Evolutionary conservation across 2,113 vertebrate species (phyloP).

Genomic region (Proteles cristata): DNA sequence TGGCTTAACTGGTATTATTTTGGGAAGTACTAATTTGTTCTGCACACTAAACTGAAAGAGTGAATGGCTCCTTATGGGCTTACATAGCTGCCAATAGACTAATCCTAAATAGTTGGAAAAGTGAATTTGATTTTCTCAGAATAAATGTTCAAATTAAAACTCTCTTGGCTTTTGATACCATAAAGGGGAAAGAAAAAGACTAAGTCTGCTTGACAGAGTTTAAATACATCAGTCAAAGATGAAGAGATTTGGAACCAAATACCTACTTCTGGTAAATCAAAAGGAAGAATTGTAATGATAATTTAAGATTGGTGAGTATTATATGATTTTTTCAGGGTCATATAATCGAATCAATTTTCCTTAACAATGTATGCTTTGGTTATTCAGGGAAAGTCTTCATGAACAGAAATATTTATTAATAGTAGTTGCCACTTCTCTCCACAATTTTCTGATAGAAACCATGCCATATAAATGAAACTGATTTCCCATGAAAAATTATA

Average conservation of each 20-base stretch:
- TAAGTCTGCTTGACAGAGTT: conserved; percentile 34
- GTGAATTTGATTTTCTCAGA: conserved; percentile 57
- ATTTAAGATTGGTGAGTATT: not conserved
- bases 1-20: conserved; percentile 75
- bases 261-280: not conserved
- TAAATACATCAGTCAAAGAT: conserved; percentile 22
- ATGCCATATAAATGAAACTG: not conserved
- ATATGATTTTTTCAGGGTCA: not conserved
- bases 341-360: not conserved
- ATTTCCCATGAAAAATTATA: not conserved
- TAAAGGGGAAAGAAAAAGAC: not conserved
- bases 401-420: not conserved
- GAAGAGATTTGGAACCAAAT: conserved; percentile 14
- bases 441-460: not conserved
- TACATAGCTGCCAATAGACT: conserved; percentile 54
- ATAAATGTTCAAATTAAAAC: conserved; percentile 68
- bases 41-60: conserved; percentile 54
- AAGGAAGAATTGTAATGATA: not conserved
- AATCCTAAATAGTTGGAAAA: conserved; percentile 60
- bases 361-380: not conserved
- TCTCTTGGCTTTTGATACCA: conserved; percentile 22
- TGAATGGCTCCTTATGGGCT: conserved; percentile 42
- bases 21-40: conserved; percentile 73
- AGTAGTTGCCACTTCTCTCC: not conserved
- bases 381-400: not conserved